Evolutionary conservation across 2,888 invertebrate genomes (phyloP).

Genomic region (Tetheella fluctuosa): DNA sequence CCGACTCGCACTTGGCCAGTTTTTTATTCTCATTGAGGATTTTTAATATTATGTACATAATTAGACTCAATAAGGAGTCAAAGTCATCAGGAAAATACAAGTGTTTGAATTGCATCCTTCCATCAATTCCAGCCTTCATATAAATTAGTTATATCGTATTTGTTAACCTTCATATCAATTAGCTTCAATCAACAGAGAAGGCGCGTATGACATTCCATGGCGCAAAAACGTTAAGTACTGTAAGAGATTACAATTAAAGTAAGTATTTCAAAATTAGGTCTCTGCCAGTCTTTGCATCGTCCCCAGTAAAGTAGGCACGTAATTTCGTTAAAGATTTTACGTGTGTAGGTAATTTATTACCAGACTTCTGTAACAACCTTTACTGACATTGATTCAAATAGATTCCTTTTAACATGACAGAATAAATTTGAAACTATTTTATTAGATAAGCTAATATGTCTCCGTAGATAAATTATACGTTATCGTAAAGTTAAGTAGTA

Average conservation of each 20-base stretch:
- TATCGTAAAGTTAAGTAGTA: not conserved
- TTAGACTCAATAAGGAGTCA: not conserved
- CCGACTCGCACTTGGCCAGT: too few relatives aligned
- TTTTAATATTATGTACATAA: too few relatives aligned
- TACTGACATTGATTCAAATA: conserved; percentile 22
- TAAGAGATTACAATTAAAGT: not conserved
- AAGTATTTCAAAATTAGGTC: not conserved
- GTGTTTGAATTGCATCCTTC: too few relatives aligned
- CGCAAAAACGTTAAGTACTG: not conserved
- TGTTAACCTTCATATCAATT: conserved; percentile 65
- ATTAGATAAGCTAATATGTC: not conserved
- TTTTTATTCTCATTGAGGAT: too few relatives aligned
- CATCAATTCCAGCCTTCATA: too few relatives aligned
- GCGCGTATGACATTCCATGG: not conserved
- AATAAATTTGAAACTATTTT: conserved; percentile 17
- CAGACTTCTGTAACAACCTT: conserved; percentile 16
- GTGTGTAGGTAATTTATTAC: not conserved
- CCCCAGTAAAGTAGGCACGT: not conserved
- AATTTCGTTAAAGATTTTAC: not conserved
- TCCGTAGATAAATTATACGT: not conserved
- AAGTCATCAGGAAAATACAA: conserved; percentile 26
- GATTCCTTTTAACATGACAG: conserved; percentile 22
- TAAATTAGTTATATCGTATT: conserved; percentile 46
- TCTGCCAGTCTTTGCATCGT: not conserved
- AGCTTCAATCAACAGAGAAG: conserved; percentile 49